Evolutionary conservation across 2,888 invertebrate species (phyloP), one percentile per base, ranked within the genome.

Genomic region (Saturnia pavonia): DNA sequence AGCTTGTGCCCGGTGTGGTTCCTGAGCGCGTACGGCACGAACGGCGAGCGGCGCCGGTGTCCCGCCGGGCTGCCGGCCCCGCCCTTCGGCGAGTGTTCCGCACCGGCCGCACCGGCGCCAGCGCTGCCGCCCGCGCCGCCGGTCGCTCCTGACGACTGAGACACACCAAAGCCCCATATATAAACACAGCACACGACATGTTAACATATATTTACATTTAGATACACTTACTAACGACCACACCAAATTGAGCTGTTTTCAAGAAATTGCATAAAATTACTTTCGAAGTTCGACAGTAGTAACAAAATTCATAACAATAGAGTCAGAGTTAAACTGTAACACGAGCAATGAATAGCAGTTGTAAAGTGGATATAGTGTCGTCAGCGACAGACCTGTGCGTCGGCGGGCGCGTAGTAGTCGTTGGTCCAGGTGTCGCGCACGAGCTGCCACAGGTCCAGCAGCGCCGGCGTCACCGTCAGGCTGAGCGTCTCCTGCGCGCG

Each of bases 21-120:
- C 82, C 96, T 96, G 73, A 99, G 92, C 14, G 98, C 97, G 92
- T 98, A 99, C 0, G 99, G 99, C 74, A 99, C 96, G 91, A 99
- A 99, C 7, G 99, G 99, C 40, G 97, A 96, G 70, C 99, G 95
- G 22, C 97, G 95, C 69, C 97, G 94, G 84, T 96, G 96, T 0
- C 95, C 95, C 67, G 95, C 94, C 72, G 95, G 95, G 79, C 94
- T 95, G 79, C n/a, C n/a, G n/a, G n/a, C n/a, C n/a, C n/a, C n/a
- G n/a, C 89, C 87, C 81, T 94, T 91, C 65, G 94, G 91, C 8
- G 91, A 90, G 82, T 87, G 86, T 72, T 83, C 71, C 22, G 79
- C 74, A 71, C 81, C 79, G 51, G 79, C 72, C 48, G 9, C 34
- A 0, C 65, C 65, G 0, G 19, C 83, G 70, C 82, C 16, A 1